These are phyloP conservation scores for Procavia capensis DNA, from an alignment of 2,113 vertebrate genomes.

Conservation along the genomic window DNA sequence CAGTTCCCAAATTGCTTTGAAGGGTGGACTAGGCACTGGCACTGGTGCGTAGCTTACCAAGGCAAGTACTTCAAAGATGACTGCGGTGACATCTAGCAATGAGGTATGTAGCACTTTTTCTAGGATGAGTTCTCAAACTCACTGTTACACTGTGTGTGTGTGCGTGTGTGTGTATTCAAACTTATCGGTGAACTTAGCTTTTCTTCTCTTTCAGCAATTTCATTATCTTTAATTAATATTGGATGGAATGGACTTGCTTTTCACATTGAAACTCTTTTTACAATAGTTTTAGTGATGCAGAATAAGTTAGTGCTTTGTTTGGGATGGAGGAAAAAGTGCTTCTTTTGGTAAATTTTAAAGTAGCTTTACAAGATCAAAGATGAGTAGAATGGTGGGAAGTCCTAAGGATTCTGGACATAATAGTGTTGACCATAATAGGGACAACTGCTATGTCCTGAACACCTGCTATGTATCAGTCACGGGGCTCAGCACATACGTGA, in stretches of 20 bases:
- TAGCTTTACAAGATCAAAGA: not conserved
- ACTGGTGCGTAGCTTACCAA: too few species aligned
- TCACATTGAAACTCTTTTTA: not conserved
- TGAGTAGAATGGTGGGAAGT: not conserved
- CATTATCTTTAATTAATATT: constrained; percentile 32
- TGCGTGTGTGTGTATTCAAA: too few species aligned
- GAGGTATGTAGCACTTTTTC: too few species aligned
- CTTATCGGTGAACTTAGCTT: not conserved
- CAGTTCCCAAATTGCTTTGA: too few species aligned
- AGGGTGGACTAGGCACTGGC: too few species aligned
- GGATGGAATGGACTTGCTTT: not conserved
- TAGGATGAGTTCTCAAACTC: too few species aligned
- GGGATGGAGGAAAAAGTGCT: not conserved
- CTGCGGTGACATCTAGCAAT: too few species aligned
- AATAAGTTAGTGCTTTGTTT: not conserved
- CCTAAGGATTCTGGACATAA: not conserved
- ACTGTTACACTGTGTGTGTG: too few species aligned
- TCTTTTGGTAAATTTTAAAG: not conserved
- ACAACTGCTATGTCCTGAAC: not conserved
- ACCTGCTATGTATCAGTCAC: not conserved
- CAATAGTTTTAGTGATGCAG: not conserved
- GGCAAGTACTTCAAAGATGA: too few species aligned
- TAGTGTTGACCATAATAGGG: too few species aligned
- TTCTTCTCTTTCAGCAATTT: constrained; percentile 30
- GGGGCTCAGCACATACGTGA: not conserved